phyloP scores from a whole-genome alignment of 92 coral and sea anemone species.

The Anthopleura xanthogrammica region DNA sequence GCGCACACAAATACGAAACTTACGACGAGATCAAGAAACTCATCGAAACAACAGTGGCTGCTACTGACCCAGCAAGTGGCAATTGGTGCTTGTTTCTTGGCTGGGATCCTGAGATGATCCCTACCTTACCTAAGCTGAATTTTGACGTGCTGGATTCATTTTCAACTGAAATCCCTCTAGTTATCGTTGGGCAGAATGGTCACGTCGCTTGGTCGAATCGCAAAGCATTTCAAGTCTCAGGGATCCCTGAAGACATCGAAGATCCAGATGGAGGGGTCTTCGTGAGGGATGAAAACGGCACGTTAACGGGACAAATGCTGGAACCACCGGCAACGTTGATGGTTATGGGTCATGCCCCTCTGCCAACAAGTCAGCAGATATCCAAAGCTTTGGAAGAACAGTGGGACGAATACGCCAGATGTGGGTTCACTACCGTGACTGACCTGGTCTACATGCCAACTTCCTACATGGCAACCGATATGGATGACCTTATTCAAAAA shows the following conservation, averaged over 20 bases:
- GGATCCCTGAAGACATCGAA: constrained; percentile 7
- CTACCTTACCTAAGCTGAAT: constrained; percentile 40
- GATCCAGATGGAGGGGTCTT: too few relatives aligned
- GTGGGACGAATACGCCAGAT: too few relatives aligned
- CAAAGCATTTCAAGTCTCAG: constrained; percentile 47
- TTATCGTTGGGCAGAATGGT: constrained; percentile 41
- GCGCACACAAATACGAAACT: constrained; percentile 25
- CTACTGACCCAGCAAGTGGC: constrained; percentile 3
- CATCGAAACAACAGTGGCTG: constrained; percentile 19
- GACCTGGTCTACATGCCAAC: too few relatives aligned
- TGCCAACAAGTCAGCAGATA: too few relatives aligned
- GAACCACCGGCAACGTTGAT: too few relatives aligned
- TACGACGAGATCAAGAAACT: constrained; percentile 29
- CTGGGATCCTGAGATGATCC: constrained; percentile 65
- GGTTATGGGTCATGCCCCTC: too few relatives aligned
- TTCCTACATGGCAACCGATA: too few relatives aligned
- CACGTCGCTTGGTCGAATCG: constrained; percentile 35
- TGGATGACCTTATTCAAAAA: too few relatives aligned
- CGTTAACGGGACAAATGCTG: too few relatives aligned
- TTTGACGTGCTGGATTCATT: constrained; percentile 45
- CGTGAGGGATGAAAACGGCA: too few relatives aligned
- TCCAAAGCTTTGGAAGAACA: too few relatives aligned
- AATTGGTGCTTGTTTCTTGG: constrained; percentile 61
- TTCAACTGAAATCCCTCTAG: constrained; percentile 29
- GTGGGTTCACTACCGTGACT: too few relatives aligned